Evolutionary conservation across 2,888 invertebrate genomes (phyloP), one percentile per base, ranked within the genome.

Genomic region (Seira ritae): DNA sequence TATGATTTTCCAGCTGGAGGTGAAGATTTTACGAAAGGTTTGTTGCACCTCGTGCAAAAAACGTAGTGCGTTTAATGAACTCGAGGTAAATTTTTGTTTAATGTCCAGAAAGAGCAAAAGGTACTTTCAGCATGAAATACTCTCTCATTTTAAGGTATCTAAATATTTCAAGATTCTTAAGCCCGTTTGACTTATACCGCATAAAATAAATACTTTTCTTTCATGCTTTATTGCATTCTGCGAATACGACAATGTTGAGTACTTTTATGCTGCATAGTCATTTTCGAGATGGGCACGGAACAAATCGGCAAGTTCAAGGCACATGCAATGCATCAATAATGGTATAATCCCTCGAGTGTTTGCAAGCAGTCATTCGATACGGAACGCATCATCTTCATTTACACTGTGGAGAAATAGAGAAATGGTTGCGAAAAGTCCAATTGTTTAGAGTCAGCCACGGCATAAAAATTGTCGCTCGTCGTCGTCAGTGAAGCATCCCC

Each of bases 341-440:
- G 17, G 55, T 55, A 15, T 55, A 17, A 55, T 55, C 15, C 17
- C 3, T 55, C 15, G 17, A 55, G 55, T 55, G 55, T 55, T 55
- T 55, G 55, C 17, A 17, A 55, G 55, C 55, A 55, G 31, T 31
- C 31, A 55, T 55, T 55, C 17, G 55, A 55, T 12, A 55, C 55
- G 55, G 55, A 55, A 55, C 55, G 55, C 55, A 55, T 55, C 55
- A 55, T 31, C 31, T 4, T 55, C 17, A 55, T 55, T 55, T 55
- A 55, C 55, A 55, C 55, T 15, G 12, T 55, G 55, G 55, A 55
- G 3, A 55, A 55, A 55, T 8, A 8, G 17, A n/a, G 55, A 42
- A n/a, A n/a, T 6, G 55, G 55, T 55, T 55, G 55, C 31, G 8
- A 31, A 31, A 55, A 55, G 55, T 42, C 31, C 1, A 55, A 55